phyloP scores from a whole-genome alignment of 2,113 vertebrate species.

The Martes martes region DNA sequence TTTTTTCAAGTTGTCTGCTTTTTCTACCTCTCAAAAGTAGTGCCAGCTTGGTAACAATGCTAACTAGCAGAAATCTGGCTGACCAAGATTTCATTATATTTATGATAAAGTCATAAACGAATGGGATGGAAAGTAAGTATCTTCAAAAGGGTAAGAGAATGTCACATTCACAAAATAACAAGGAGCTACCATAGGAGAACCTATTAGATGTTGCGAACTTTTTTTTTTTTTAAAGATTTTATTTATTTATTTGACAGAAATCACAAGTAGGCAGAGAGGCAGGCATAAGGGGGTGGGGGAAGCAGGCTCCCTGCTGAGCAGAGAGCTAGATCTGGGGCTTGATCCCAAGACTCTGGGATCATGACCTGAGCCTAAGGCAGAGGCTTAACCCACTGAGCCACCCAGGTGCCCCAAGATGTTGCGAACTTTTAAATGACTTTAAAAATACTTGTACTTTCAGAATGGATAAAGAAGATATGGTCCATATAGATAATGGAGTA shows the following conservation, averaged over 20 bases:
- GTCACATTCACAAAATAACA: not conserved
- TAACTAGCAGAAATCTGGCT: not conserved
- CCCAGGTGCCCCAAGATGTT: not conserved
- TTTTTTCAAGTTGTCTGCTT: not conserved
- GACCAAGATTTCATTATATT: not conserved
- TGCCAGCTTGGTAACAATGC: not conserved
- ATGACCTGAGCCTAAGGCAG: no score
- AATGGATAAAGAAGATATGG: no score
- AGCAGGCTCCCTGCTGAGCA: no score
- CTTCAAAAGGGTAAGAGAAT: slow-evolving; percentile 25
- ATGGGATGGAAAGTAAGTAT: not conserved
- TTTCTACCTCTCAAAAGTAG: not conserved
- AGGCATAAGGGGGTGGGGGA: no score
- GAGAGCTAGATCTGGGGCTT: no score
- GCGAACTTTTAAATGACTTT: not conserved
- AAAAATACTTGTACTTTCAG: not conserved
- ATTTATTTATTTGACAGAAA: no score
- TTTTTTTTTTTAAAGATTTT: not conserved
- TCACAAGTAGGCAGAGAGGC: no score
- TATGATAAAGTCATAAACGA: not conserved
- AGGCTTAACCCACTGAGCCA: no score
- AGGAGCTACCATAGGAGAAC: not conserved
- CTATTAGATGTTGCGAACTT: not conserved
- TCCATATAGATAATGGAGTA: no score
- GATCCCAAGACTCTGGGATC: no score